Evolutionary conservation across 2,888 invertebrate genomes (phyloP), one percentile per base, ranked within the genome.

Genomic region (Eupithecia tripunctaria): DNA sequence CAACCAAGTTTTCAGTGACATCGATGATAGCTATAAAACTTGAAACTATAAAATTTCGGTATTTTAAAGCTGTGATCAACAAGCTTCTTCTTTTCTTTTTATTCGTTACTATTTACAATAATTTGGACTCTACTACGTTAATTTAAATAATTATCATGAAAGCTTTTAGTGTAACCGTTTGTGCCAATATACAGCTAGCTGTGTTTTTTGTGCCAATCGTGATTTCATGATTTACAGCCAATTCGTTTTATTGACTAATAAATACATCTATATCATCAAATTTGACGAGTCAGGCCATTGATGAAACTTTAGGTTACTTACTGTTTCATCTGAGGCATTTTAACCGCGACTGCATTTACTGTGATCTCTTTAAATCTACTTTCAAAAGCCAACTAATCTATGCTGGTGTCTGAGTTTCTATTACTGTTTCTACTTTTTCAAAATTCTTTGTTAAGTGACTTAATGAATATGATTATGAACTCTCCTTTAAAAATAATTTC

Each of bases 101-200:
- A 75, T 70, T 64, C 47, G 47, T 68, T 71, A 59, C 66, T 10
- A 51, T 73, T 74, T 63, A 66, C 64, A 73, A 43, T 70, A 41
- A 47, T 51, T 68, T 69, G 62, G 68, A 80, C 78, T 47, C 47
- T 77, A 78, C 74, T 78, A 82, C 81, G 82, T 82, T 79, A 76
- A 81, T 78, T 79, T 76, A 78, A 76, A 79, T 80, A n/a, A 18
- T 80, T 80, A 78, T 74, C 66, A 71, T 73, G 66, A 75, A 84
- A 84, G 82, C 84, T 81, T 84, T 80, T 77, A 70, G 78, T 83
- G 82, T 78, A 68, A 70, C 67, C 75, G 82, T 86, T 86, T 88
- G 86, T 86, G 85, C 86, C 88, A 88, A 86, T 86, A 85, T 80
- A 74, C 77, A 80, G 78, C 81, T 78, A 76, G 69, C 76, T 71